Evolutionary conservation across 2,797 vertebrate genomes (phyloP), one percentile per base, ranked within the genome.

Genomic region (Rhinogobio ventralis): DNA sequence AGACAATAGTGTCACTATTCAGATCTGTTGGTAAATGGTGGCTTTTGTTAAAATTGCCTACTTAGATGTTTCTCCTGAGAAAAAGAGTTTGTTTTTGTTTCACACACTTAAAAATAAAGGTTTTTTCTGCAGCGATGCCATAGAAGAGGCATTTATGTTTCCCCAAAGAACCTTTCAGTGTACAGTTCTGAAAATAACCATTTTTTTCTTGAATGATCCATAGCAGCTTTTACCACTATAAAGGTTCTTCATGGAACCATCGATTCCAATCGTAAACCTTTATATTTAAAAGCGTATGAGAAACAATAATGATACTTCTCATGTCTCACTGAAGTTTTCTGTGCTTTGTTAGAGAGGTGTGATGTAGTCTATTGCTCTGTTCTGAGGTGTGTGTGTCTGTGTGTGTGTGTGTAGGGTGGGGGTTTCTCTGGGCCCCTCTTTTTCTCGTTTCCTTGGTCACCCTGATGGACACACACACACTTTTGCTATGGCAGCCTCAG

Each of bases 381-480:
- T 73, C 23, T 81, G 39, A 42, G 51, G 33, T 81, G 73, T 86
- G 81, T 87, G 85, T 84, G 39, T 85, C 33, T 82, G 53, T 84
- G 73, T 77, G 82, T 39, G 82, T 79, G 60, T 81, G 28, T 85
- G 71, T 73, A 42, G 30, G 64, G 57, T 87, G 75, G 82, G 86
- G 79, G 86, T 80, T 71, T 87, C 57, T 75, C 36, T 19, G 20
- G 49, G 49, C 60, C 55, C 76, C 75, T 90, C 89, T 89, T 86
- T 73, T 88, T 89, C 83, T 89, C 80, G 92, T 95, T 92, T 94
- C 93, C 93, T 91, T 94, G 93, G 94, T 93, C 93, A 94, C 94
- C 90, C 92, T 83, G 79, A 87, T 30, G 69, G 88, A 83, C 72
- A 87, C 73, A 64, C 74, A 46, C 76, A 55, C 81, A 71, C 25